phyloP scores from a whole-genome alignment of 1,140 invertebrate genomes.

The Cheumatopsyche charites region DNA sequence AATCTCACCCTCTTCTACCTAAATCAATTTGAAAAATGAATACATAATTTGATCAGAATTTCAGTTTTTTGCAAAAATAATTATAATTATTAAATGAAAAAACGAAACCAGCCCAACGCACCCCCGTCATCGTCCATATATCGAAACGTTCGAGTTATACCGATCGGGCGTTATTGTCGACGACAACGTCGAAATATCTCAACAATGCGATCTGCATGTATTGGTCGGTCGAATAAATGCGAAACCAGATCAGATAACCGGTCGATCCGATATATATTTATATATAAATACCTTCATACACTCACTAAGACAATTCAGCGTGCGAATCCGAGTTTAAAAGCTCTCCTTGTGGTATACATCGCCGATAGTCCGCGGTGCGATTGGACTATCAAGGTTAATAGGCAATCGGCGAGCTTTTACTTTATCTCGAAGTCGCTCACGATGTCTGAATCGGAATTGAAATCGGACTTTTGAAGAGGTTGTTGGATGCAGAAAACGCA shows the following conservation, averaged over 20 bases:
- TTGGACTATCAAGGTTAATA: constrained; percentile 5
- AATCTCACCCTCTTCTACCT: no score
- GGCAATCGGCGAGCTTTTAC: neutral
- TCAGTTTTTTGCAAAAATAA: no score
- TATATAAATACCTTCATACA: no score
- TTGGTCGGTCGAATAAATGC: neutral
- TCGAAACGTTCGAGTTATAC: neutral
- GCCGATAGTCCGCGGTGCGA: neutral
- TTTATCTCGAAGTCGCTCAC: neutral
- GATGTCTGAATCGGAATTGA: neutral
- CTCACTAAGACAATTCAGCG: no score
- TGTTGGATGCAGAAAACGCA: neutral
- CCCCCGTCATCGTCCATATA: no score
- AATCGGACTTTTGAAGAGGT: neutral
- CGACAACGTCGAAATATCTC: constrained; percentile 6
- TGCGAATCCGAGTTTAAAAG: no score
- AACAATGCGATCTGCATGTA: constrained; percentile 3
- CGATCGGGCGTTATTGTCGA: constrained; percentile 4
- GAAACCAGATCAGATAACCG: neutral
- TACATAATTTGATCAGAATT: no score
- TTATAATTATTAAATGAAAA: no score
- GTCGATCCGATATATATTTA: neutral
- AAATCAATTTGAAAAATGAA: no score
- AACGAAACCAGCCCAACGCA: no score
- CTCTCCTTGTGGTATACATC: no score